phyloP scores from a whole-genome alignment of 2,113 vertebrate species.

The Cyrtonyx montezumae region DNA sequence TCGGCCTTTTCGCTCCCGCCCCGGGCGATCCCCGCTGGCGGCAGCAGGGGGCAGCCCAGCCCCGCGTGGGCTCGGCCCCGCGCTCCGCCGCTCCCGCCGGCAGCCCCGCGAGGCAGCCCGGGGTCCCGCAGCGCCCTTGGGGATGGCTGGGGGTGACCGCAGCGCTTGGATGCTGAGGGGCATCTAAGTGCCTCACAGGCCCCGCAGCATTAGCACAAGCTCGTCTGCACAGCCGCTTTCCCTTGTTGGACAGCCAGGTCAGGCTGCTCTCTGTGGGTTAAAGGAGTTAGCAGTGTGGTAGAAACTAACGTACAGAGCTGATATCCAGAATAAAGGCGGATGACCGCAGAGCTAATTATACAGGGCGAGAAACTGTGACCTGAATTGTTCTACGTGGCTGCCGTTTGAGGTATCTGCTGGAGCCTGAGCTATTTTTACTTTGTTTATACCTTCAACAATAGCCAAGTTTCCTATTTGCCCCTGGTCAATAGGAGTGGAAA shows the following conservation, averaged over 20 bases:
- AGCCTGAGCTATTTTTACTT: background rate
- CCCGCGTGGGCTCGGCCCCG: background rate
- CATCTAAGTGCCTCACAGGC: background rate
- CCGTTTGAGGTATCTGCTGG: background rate
- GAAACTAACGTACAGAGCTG: background rate
- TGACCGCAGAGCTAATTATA: background rate
- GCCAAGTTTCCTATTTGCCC: background rate
- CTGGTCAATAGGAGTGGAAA: background rate
- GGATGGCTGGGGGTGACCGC: too few species aligned
- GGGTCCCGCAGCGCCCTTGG: too few species aligned
- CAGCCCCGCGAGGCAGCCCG: too few species aligned
- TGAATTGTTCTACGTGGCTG: background rate
- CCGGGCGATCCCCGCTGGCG: background rate
- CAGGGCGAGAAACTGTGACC: background rate
- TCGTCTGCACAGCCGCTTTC: background rate
- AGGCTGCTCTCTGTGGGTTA: background rate
- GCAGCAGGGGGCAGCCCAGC: background rate
- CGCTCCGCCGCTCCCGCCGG: background rate
- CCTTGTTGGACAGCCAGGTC: background rate
- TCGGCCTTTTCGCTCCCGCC: background rate
- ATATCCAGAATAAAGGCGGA: background rate
- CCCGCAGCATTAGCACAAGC: background rate
- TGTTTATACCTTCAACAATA: constrained; percentile 10
- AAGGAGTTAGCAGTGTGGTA: background rate
- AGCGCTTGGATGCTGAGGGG: too few species aligned